Conservation (phyloP, 2,888 invertebrate species). For the Invenusta paracnida region DNA sequence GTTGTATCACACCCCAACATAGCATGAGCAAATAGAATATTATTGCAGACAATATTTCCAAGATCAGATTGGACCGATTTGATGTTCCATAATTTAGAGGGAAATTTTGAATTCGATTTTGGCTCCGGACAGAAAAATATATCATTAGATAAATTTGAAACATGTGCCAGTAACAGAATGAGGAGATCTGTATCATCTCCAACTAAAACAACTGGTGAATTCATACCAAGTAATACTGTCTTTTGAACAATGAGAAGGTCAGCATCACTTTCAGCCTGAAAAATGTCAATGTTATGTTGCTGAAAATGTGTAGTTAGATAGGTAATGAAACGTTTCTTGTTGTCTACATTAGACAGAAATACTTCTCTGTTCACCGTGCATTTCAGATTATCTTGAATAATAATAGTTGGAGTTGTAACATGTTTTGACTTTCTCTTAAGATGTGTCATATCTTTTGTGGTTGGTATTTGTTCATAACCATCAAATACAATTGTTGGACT, state of each 20-base stretch:
- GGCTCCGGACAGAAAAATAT: not conserved
- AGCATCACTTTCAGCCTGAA: slow-evolving; percentile 49
- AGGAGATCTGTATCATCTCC: slow-evolving; percentile 51
- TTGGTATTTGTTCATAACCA: slow-evolving; percentile 47
- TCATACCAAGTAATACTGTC: slow-evolving; percentile 43
- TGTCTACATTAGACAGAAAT: slow-evolving; percentile 48
- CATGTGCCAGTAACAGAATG: slow-evolving; percentile 45
- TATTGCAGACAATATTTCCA: slow-evolving; percentile 11
- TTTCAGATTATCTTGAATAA: slow-evolving; percentile 45
- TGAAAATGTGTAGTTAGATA: slow-evolving; percentile 42
- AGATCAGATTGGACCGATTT: slow-evolving; percentile 21
- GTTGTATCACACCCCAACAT: slow-evolving; percentile 19
- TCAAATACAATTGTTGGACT: slow-evolving; percentile 48
- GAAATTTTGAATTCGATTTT: slow-evolving; percentile 12
- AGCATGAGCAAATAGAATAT: not conserved
- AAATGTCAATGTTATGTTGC: not conserved
- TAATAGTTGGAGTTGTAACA: slow-evolving; percentile 41
- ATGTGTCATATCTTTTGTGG: slow-evolving; percentile 49
- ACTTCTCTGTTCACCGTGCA: slow-evolving; percentile 47
- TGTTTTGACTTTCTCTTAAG: slow-evolving; percentile 45
- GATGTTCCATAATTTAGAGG: slow-evolving; percentile 1
- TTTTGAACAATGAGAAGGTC: slow-evolving; percentile 48
- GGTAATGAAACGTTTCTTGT: slow-evolving; percentile 48
- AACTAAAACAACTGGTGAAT: slow-evolving; percentile 44
- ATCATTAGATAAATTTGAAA: not conserved